Evolutionary conservation across 2,888 invertebrate species (phyloP), one percentile per base, ranked within the genome.

Genomic region (Drosophila fungiperda): DNA sequence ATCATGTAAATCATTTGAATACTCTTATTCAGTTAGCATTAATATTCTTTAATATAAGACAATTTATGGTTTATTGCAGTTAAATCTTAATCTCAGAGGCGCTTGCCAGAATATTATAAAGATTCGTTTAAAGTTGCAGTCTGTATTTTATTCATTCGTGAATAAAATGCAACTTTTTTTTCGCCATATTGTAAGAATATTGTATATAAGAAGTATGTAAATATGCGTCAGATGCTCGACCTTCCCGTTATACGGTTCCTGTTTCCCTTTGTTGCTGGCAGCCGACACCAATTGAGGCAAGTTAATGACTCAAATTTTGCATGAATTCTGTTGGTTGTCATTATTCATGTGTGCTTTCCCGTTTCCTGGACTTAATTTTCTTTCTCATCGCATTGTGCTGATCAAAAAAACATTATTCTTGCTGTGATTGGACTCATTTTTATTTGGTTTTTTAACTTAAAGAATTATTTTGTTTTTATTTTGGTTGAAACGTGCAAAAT

Each of bases 401-500:
- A 77, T 86, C 77, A 79, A 86, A 73, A 64, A 80, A 73, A 65
- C 38, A 36, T 68, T 65, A 74, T 74, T 81, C 76, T 68, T 52
- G 26, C 50, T 52, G 7, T 29, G 15, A 61, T 57, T 55, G 40
- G 58, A 66, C 66, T 59, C 68, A 62, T 63, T 60, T 62, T 55
- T 23, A 29, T 33, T 68, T 68, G 9, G 6, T 15, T 40, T 45
- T 11, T n/a, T 17, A 1, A n/a, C 1, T 0, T 15, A 36, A 36
- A 7, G 0, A 17, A 9, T 38, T 23, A 23, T 15, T 17, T 17
- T 70, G 58, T 58, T 68, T 80, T 17, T 23, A 23, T 15, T 17
- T 17, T 70, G 58, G 60, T 69, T 80, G 35, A 66, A 66, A 71
- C 80, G 82, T 84, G 83, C 79, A 82, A 89, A 87, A 89, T 89